A percentile compares a stretch with the other conserved stretches of the same genome.
Conservation (phyloP, 2,888 invertebrate genomes). For the Ferdinandea cuprea region DNA sequence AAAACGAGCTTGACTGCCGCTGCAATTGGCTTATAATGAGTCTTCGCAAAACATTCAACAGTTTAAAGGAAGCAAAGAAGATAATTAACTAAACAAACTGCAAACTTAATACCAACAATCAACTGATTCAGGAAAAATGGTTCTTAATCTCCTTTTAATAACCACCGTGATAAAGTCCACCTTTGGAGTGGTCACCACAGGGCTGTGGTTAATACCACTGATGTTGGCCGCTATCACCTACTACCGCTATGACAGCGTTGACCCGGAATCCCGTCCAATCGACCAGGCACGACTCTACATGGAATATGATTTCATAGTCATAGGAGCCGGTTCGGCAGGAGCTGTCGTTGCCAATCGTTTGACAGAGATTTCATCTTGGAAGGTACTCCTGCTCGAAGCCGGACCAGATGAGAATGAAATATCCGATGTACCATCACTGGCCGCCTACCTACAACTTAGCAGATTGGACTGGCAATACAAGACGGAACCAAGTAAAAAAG, state of each 20-base stretch:
- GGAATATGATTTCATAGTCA: conserved; percentile 93
- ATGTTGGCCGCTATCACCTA: conserved; percentile 92
- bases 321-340: conserved; percentile 95
- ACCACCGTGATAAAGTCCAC: conserved; percentile 90
- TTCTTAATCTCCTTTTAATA: conserved; percentile 88
- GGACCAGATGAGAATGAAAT: conserved; percentile 95
- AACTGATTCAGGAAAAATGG: conserved; percentile 84
- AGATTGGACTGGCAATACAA: conserved; percentile 95
- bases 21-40: conserved; percentile 46
- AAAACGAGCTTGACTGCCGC: conserved; percentile 25
- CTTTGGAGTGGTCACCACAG: conserved; percentile 89
- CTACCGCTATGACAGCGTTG: conserved; percentile 90
- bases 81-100: conserved; percentile 18
- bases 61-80: conserved; percentile 15
- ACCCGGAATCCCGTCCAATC: conserved; percentile 90
- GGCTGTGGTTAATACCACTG: conserved; percentile 93
- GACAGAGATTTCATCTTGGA: conserved; percentile 90
- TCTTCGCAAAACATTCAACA: conserved; percentile 34
- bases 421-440: conserved; percentile 93
- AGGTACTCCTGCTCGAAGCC: conserved; percentile 91
- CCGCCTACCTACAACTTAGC: conserved; percentile 93
- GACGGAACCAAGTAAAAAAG: conserved; percentile 91
- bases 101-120: conserved; percentile 5
- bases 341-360: conserved; percentile 93
- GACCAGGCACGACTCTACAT: conserved; percentile 87